Evolutionary conservation across 2,888 invertebrate genomes (phyloP).

Genomic region (Ceratothoa steindachneri): DNA sequence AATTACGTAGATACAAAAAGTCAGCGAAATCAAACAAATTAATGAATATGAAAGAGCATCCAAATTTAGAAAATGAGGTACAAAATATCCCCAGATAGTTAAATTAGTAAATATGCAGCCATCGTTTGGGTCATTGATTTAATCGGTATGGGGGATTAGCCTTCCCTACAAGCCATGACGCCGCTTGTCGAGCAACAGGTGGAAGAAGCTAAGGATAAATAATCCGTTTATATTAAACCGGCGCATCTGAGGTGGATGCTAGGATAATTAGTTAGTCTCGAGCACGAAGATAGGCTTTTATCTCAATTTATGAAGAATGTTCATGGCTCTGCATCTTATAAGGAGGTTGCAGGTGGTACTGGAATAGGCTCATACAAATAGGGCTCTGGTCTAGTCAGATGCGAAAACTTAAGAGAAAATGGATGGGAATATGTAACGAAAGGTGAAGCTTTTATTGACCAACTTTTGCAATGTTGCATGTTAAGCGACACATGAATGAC

Average conservation of each 20-base stretch:
- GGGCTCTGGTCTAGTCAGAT: background rate
- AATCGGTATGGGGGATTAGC: too few species aligned
- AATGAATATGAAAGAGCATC: too few species aligned
- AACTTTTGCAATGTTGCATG: background rate
- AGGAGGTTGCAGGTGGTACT: background rate
- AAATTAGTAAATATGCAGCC: too few species aligned
- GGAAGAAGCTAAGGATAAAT: background rate
- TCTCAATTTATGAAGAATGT: background rate
- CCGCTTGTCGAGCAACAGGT: background rate
- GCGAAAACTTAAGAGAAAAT: background rate
- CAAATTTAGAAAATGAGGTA: too few species aligned
- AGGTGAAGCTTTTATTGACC: background rate
- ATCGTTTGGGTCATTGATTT: too few species aligned
- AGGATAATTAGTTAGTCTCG: background rate
- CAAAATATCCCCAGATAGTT: too few species aligned
- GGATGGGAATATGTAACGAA: background rate
- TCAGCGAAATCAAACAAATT: too few species aligned
- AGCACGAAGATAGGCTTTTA: background rate
- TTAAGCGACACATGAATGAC: background rate
- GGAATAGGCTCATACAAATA: background rate
- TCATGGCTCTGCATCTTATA: background rate
- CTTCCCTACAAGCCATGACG: too few species aligned
- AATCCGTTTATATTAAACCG: background rate
- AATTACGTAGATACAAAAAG: too few species aligned
- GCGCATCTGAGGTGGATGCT: background rate